Conservation (phyloP, 2,888 invertebrate genomes). For the Sympetrum striolatum region DNA sequence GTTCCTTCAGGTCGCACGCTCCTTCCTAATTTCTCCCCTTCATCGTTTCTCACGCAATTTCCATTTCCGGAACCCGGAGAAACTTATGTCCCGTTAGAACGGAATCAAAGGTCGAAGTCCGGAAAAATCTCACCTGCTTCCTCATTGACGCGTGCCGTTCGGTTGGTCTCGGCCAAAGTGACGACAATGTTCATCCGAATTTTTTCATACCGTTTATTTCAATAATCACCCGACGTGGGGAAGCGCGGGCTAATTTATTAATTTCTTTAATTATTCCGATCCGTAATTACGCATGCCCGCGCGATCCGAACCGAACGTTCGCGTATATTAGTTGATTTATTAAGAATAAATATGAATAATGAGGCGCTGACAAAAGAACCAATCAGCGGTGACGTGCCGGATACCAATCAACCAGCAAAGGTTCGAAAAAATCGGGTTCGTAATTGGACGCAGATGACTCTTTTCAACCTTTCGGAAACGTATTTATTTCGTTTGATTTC, state of each 20-base stretch:
- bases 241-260: not conserved
- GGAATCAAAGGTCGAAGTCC: not conserved
- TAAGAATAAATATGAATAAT: no score
- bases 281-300: no score
- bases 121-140: not conserved
- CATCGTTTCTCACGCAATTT: not conserved
- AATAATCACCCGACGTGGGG: not conserved
- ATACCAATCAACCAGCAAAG: no score
- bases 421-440: no score
- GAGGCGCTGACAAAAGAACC: no score
- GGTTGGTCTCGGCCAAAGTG: not conserved
- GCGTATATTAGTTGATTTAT: no score
- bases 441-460: no score
- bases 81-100: not conserved
- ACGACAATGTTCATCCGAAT: not conserved
- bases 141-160: not conserved
- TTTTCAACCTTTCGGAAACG: no score
- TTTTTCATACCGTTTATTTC: not conserved
- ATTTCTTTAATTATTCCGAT: not conserved
- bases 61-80: conserved; percentile 1
- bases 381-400: no score
- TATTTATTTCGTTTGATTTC: no score
- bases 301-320: no score
- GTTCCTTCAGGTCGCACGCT: not conserved
- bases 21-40: not conserved